Conservation (phyloP, 1,140 invertebrate genomes). For the Vanessa tameamea region DNA sequence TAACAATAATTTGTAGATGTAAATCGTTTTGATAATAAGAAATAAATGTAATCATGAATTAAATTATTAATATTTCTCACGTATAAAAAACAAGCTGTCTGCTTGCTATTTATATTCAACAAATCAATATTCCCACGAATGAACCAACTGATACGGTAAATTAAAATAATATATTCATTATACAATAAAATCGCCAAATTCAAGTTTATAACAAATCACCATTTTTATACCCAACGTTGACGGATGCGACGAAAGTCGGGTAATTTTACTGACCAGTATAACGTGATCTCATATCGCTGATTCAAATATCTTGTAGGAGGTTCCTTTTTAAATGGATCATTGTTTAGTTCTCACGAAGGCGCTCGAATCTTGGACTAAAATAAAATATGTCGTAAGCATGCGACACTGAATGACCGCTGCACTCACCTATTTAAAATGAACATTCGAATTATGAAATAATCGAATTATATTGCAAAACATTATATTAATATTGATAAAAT, state of each 20-base stretch:
- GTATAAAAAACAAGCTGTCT: background rate
- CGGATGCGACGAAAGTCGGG: constrained; percentile 25
- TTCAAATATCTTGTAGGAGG: background rate
- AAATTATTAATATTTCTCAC: background rate
- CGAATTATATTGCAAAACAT: no score
- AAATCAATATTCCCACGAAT: constrained; percentile 63
- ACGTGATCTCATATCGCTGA: constrained; percentile 5
- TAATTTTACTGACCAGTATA: constrained; percentile 11
- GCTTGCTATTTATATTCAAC: constrained; percentile 3
- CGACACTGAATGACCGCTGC: constrained; percentile 8
- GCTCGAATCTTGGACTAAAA: constrained; percentile 23
- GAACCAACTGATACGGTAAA: constrained; percentile 55
- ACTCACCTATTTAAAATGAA: constrained; percentile 14
- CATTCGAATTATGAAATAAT: background rate
- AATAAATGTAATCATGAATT: no score
- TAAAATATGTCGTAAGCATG: constrained; percentile 21
- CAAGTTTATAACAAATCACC: constrained; percentile 40
- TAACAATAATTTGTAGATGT: no score
- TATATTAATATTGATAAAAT: no score
- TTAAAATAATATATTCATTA: constrained; percentile 61
- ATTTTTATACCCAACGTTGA: constrained; percentile 33
- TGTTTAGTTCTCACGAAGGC: constrained; percentile 32
- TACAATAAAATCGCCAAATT: constrained; percentile 50
- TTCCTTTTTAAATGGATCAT: constrained; percentile 18
- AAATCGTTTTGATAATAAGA: no score